Conservation (phyloP, 2,797 vertebrate genomes). For the Sternotherus odoratus region DNA sequence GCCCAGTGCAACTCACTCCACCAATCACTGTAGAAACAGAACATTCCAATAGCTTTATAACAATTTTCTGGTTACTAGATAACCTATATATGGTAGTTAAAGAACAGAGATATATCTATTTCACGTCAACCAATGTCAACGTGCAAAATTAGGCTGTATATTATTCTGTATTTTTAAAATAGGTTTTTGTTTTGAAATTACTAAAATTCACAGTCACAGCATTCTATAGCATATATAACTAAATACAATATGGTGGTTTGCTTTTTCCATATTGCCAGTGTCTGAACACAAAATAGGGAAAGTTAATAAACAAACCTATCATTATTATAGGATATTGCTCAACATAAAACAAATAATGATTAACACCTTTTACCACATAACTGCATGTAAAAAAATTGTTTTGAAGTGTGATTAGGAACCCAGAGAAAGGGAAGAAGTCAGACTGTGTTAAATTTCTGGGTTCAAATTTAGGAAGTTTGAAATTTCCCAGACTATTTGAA, state of each 20-base stretch:
- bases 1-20: background rate
- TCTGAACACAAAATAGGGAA: background rate
- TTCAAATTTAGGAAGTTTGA: background rate
- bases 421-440: background rate
- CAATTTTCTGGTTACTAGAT: background rate
- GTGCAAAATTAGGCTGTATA: background rate
- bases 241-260: background rate
- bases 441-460: background rate
- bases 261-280: background rate
- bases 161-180: background rate
- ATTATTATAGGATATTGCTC: background rate
- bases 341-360: background rate
- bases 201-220: constrained; percentile 2
- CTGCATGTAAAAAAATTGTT: background rate
- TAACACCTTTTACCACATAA: background rate
- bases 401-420: rapidly evolving
- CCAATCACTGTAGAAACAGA: background rate
- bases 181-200: constrained; percentile 22
- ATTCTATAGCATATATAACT: background rate
- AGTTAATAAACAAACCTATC: background rate
- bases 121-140: background rate
- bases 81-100: background rate
- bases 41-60: background rate
- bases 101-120: background rate
- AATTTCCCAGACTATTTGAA: background rate